Conservation (phyloP, 2,113 vertebrate species). For the Dendropsophus ebraccatus region DNA sequence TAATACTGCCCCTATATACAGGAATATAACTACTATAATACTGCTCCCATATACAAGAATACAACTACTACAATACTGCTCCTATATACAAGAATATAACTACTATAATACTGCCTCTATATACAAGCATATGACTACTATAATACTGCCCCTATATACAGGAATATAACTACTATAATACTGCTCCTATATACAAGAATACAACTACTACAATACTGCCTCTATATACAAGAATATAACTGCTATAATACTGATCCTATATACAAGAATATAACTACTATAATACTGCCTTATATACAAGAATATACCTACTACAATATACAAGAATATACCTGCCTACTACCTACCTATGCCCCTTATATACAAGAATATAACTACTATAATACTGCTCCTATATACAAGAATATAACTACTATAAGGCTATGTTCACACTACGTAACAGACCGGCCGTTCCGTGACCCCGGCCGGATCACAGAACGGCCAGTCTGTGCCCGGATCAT, state of each 20-base stretch:
- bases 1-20: not conserved
- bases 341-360: too few species aligned
- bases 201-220: not conserved
- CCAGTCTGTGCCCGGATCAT: too few species aligned
- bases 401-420: conserved; percentile 3
- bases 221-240: not conserved
- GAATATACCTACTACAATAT: conserved; percentile 1
- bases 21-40: not conserved
- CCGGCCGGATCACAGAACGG: too few species aligned
- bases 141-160: not conserved
- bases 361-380: not conserved
- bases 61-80: not conserved
- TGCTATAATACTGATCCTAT: not conserved
- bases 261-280: not conserved
- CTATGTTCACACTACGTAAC: too few species aligned
- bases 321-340: too few species aligned
- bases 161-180: not conserved
- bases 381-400: not conserved
- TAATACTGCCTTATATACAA: not conserved
- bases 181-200: not conserved
- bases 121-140: not conserved
- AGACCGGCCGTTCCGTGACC: too few species aligned
- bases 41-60: not conserved
- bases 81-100: not conserved
- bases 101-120: not conserved